Evolutionary conservation across 2,113 vertebrate species (phyloP).

Genomic region (Psilopogon haemacephalus): DNA sequence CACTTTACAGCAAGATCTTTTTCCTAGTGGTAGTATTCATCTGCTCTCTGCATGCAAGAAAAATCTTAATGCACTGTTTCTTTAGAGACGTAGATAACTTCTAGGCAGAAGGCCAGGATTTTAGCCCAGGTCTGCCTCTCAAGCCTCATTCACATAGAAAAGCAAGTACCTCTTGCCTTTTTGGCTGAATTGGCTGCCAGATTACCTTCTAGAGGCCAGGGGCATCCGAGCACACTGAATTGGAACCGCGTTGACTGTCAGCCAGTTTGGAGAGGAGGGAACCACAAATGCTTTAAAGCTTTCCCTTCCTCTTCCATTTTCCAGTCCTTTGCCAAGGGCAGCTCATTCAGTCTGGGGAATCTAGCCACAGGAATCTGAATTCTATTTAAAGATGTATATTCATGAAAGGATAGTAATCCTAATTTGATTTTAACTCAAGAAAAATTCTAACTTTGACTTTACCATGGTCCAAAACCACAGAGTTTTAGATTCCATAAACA

Average conservation of each 20-base stretch:
- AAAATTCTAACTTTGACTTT: not conserved
- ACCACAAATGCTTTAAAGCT: conserved; percentile 13
- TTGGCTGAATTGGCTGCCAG: not conserved
- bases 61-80: not conserved
- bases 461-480: not conserved
- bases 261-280: not conserved
- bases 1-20: not conserved
- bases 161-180: not conserved
- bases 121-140: not conserved
- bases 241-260: not conserved
- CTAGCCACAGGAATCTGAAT: conserved; percentile 48
- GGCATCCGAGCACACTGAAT: not conserved
- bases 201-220: not conserved
- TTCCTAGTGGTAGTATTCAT: not conserved
- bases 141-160: not conserved
- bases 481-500: not conserved
- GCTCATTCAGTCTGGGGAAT: conserved; percentile 9
- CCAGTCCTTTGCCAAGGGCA: conserved; percentile 32
- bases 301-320: conserved; percentile 46
- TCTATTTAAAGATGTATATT: conserved; percentile 38
- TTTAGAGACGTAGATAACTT: not conserved
- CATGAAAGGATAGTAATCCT: not conserved
- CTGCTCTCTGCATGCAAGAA: not conserved
- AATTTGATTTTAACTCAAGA: not conserved
- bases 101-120: not conserved